phyloP scores from a whole-genome alignment of 2,113 vertebrate genomes.

The Zeus faber region DNA sequence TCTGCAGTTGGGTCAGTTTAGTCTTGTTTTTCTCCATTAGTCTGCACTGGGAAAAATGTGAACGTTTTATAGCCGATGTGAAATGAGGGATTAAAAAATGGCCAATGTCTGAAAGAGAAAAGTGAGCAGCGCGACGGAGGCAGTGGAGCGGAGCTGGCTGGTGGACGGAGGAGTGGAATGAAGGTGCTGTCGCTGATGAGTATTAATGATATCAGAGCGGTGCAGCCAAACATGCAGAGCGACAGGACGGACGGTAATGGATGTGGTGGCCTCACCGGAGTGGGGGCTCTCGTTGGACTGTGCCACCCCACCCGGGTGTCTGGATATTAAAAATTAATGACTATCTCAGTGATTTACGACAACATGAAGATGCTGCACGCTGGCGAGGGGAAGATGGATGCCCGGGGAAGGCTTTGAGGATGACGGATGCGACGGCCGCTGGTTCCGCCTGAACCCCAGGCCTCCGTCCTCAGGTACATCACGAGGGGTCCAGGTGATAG shows the following conservation, averaged over 20 bases:
- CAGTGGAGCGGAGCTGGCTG: conserved; percentile 39
- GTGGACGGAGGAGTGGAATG: conserved; percentile 47
- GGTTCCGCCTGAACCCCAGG: not conserved
- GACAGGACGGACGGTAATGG: conserved; percentile 49
- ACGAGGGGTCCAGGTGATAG: conserved; percentile 3
- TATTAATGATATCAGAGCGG: conserved; percentile 64
- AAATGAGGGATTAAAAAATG: conserved; percentile 13
- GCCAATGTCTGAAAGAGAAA: conserved; percentile 19
- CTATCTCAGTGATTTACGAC: conserved; percentile 70
- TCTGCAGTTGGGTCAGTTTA: no score
- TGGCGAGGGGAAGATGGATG: conserved; percentile 62
- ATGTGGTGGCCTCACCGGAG: conserved; percentile 40
- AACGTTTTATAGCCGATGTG: no score
- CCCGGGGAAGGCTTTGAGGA: conserved; percentile 9
- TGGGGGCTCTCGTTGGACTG: conserved; percentile 39
- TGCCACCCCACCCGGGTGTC: conserved; percentile 39
- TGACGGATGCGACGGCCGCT: conserved; percentile 41
- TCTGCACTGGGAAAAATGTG: no score
- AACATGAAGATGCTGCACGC: conserved; percentile 53
- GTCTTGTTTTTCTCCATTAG: no score
- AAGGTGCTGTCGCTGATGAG: conserved; percentile 50
- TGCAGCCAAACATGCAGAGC: conserved; percentile 55
- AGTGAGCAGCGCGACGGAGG: conserved; percentile 24
- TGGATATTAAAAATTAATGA: conserved; percentile 72
- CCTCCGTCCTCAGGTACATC: conserved; percentile 6